Evolutionary conservation across 2,888 invertebrate species (phyloP), one percentile per base, ranked within the genome.

Genomic region (Cryptocephalus primarius): DNA sequence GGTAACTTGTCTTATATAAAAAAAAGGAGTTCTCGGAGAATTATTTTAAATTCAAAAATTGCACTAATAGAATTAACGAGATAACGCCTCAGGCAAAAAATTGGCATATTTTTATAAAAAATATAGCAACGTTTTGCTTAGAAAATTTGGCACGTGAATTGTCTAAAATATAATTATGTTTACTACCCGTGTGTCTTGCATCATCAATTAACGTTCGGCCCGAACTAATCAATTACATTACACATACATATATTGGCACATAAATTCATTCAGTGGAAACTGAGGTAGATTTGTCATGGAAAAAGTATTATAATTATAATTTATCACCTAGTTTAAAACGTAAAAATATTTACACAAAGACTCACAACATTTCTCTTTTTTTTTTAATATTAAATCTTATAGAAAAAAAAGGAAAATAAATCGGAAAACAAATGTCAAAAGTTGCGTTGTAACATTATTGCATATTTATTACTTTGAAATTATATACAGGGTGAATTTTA

Each of bases 281-380:
- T 69, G 70, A 70, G 70, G 70, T 70, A 70, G 70, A 61, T 68
- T 61, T 62, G 67, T 68, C 61, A 60, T 67, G 62, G 55, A 63
- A 63, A 65, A 53, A 63, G 58, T 22, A 52, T 41, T 41, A 9
- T 12, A 34, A 34, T 43, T 12, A 14, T 43, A 12, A 31, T n/a
- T 11, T 43, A 34, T 11, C 11, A n/a, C n/a, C 32, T 34, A 43
- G 14, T 36, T 36, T 22, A 22, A 22, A 61, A 57, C 59, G 48
- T 53, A 57, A 54, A 63, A 55, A 56, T 66, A 66, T 67, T 53
- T 65, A 67, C 64, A 66, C 59, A 63, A 60, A 59, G 57, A 62
- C 55, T 62, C 61, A 64, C 63, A 62, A 58, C 36, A 34, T 34
- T 53, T 57, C 53, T 57, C 49, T 53, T 61, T 60, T 53, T 22